phyloP scores from a whole-genome alignment of 1,140 invertebrate genomes.

The Belonocnema kinseyi region DNA sequence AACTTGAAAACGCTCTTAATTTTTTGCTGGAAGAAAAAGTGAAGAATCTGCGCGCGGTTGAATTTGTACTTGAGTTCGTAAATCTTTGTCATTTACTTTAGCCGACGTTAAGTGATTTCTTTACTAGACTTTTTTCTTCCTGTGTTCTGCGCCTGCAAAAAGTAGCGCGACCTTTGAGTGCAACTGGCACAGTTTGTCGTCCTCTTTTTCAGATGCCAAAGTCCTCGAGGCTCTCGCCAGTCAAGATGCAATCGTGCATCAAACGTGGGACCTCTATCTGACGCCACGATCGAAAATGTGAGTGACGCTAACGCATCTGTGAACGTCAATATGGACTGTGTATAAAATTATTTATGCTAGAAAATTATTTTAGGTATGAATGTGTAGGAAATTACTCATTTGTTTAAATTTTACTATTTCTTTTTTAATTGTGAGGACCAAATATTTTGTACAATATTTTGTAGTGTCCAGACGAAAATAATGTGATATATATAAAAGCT shows the following conservation, averaged over 20 bases:
- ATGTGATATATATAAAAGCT: too few species aligned
- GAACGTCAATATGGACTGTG: not conserved
- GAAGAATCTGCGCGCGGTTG: not conserved
- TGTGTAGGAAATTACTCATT: too few species aligned
- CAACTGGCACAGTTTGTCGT: conserved; percentile 17
- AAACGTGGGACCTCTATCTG: conserved; percentile 58
- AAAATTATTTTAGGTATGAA: not conserved
- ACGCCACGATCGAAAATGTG: conserved; percentile 56
- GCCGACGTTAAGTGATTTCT: conserved; percentile 20
- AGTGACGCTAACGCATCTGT: conserved; percentile 20
- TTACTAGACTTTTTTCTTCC: conserved; percentile 4
- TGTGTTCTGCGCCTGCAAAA: conserved; percentile 11
- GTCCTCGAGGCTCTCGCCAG: conserved; percentile 49
- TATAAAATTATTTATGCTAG: not conserved
- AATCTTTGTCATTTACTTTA: conserved; percentile 12
- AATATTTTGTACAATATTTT: too few species aligned
- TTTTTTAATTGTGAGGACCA: too few species aligned
- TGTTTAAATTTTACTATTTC: too few species aligned
- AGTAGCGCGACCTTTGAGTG: conserved; percentile 25
- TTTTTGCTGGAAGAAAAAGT: too few species aligned
- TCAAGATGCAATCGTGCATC: conserved; percentile 46
- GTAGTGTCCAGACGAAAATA: too few species aligned
- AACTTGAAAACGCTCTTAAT: too few species aligned
- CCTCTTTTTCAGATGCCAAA: conserved; percentile 55
- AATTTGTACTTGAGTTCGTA: not conserved